These are phyloP conservation scores for Odocoileus virginianus DNA, from an alignment of 2,113 vertebrate species.

Conservation along the genomic window DNA sequence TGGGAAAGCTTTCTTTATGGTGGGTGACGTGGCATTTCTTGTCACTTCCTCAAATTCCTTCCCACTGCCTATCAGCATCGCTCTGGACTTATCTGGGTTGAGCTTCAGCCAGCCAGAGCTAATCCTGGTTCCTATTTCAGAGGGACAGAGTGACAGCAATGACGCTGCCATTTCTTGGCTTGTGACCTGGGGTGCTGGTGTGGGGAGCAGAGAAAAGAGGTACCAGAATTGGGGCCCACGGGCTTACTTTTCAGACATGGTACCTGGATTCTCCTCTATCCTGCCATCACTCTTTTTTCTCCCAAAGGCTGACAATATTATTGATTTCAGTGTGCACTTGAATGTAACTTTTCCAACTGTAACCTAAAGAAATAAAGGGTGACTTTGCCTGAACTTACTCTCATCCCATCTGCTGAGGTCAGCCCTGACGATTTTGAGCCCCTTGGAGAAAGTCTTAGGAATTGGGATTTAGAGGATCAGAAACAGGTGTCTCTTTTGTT, in stretches of 20 bases:
- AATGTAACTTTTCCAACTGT: background rate
- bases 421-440: background rate
- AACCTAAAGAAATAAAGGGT: background rate
- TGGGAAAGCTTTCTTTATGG: conserved; percentile 69
- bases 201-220: background rate
- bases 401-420: background rate
- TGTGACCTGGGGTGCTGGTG: background rate
- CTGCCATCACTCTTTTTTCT: background rate
- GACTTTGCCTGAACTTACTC: background rate
- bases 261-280: background rate
- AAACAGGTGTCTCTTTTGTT: background rate
- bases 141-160: conserved; percentile 32
- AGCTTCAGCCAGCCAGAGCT: conserved; percentile 51
- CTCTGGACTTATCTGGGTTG: conserved; percentile 68
- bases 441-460: background rate
- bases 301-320: background rate
- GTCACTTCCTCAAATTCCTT: conserved; percentile 78
- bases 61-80: conserved; percentile 63
- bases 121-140: conserved; percentile 72
- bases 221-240: background rate
- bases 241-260: background rate
- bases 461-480: background rate
- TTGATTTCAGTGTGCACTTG: background rate
- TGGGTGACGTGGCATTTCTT: conserved; percentile 72
- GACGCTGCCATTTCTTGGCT: conserved; percentile 45